Base-by-base conservation (phyloP, 2,888 invertebrate species). In the Eudemis profundana region DNA sequence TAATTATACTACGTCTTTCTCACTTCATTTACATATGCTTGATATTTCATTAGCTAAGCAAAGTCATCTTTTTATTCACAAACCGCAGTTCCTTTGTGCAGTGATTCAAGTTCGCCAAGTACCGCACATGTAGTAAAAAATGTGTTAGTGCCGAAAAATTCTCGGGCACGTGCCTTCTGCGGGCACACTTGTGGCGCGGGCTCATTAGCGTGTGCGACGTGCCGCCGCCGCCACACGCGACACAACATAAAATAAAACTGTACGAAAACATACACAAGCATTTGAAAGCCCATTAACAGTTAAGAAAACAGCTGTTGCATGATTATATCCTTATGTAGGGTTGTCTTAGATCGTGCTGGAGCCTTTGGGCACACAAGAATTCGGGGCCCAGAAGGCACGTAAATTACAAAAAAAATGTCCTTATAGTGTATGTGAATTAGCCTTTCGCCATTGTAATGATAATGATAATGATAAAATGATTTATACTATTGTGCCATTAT, bases 111-210 rank as follows among this genome's bases (percentile, higher is more conserved):
- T 40, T 57, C 56, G 63, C 40, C 27, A 60, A n/a, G 59, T 15
- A 59, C 42, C 3, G 56, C 44, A 27, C 27, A 21, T 51, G 59
- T 59, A 59, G 51, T 53, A 46, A 51, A 56, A 17, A 57, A 69
- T 67, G 72, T 65, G 71, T 66, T 69, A 72, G 72, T 69, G 72
- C 70, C 78, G 70, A 78, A 79, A 78, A 77, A 75, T 78, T 72
- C 71, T 46, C 66, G 57, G 67, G 74, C 77, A 77, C 79, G 78
- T 75, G 74, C 73, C 70, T 70, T 70, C 71, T 68, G 72, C 61
- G 59, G 67, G 46, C 65, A 65, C 68, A 65, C 65, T 65, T 68
- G 68, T 68, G 47, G 73, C 68, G 73, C 70, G 72, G 71, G 71
- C 76, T 78, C 78, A 79, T 79, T 79, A 79, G 78, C 53, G 62